A percentile compares a stretch with the other conserved stretches of the same genome.
These are phyloP conservation scores for Perognathus longimembris DNA, from an alignment of 2,113 vertebrate species.

Conservation along the genomic window DNA sequence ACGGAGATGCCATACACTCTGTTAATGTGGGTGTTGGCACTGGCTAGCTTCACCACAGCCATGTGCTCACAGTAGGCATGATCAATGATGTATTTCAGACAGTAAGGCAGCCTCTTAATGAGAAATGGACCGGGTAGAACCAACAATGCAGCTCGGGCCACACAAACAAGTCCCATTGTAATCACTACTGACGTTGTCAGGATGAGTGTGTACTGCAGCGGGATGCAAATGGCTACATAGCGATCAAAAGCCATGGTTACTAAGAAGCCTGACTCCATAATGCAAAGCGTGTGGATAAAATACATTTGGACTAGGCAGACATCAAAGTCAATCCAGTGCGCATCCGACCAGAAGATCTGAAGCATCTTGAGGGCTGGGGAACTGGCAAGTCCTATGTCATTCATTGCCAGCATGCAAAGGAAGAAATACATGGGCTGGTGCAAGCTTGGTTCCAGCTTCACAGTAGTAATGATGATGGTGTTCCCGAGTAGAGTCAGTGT, in stretches of 20 bases:
- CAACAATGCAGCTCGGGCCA: background rate
- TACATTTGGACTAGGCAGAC: constrained; percentile 77
- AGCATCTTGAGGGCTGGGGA: constrained; percentile 67
- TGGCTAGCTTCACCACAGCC: constrained; percentile 78
- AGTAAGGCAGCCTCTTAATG: constrained; percentile 68
- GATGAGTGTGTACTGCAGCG: accelerated
- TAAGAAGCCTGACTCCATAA: constrained; percentile 57
- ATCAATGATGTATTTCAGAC: constrained; percentile 53
- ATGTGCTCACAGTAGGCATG: constrained; percentile 80
- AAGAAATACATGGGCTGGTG: constrained; percentile 74
- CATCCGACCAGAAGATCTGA: constrained; percentile 52
- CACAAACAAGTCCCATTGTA: background rate
- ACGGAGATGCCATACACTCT: constrained; percentile 70
- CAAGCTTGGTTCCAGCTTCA: constrained; percentile 57
- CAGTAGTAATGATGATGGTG: constrained; percentile 21
- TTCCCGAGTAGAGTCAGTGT: constrained; percentile 55
- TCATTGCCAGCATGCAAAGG: constrained; percentile 63
- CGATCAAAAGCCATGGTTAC: constrained; percentile 67
- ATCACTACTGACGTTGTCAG: background rate
- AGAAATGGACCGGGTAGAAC: constrained; percentile 66
- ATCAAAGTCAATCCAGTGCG: background rate
- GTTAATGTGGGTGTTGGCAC: constrained; percentile 70
- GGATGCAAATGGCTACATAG: constrained; percentile 69
- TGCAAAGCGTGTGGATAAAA: constrained; percentile 71
- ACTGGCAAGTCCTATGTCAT: constrained; percentile 43